Base-by-base conservation (phyloP, 2,797 vertebrate genomes). In the Yasuhikotakia modesta region DNA sequence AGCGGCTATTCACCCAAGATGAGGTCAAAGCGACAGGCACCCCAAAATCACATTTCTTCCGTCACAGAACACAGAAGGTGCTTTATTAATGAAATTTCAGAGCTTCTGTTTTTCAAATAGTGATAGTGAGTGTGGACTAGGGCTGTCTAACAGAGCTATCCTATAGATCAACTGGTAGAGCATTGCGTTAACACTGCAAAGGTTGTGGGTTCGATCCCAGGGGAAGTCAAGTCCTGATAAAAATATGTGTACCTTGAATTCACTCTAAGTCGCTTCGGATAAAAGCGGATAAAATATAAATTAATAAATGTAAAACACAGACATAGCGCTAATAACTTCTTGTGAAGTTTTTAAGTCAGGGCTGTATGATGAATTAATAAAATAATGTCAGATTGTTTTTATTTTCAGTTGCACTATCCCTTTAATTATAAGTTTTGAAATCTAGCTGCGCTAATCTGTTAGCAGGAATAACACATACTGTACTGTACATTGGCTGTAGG, bases 401-500 rank as follows among this genome's bases (percentile, higher is more conserved):
- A 2, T 32, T 5, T 55, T 55, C 1, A 5, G 32, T 32, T 32
- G 32, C 32, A 32, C 32, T 32, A 24, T 61, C 27, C 27, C 27
- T 61, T 61, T 61, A 61, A 61, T 61, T 61, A 61, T 32, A 7
- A 61, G 58, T 32, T 32, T 61, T 2, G 14, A 32, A 32, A 61
- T 32, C 22, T 5, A 32, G 58, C 14, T 4, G 27, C 24, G 14
- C 16, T 7, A n/a, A 13, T 82, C 79, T 83, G 81, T 79, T 13
- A 78, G 35, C 5, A 32, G 32, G 32, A 32, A 32, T 32, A 32
- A 5, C 2, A 32, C 19, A n/a, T 75, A n/a, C n/a, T n/a, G n/a
- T n/a, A n/a, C n/a, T n/a, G 30, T 79, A 82, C 35, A 57, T 0
- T 83, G 70, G 77, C 74, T 83, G 88, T 87, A 87, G 43, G 63